A percentile compares a stretch with the other conserved stretches of the same genome.
These are phyloP conservation scores for Anadara kagoshimensis DNA, from an alignment of 1,140 invertebrate species.

Conservation along the genomic window DNA sequence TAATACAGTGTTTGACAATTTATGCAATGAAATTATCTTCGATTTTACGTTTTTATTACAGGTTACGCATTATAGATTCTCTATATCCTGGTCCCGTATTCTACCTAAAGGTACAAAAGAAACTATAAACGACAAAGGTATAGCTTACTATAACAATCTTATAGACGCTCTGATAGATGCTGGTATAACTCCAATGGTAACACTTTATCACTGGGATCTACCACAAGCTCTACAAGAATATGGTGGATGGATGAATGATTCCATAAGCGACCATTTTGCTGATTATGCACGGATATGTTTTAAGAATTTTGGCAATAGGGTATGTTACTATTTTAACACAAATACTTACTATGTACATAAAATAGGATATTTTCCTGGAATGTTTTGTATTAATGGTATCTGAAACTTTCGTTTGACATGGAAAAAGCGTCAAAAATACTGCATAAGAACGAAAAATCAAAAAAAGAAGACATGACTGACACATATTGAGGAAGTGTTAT, in stretches of 20 bases:
- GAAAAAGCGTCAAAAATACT: no score
- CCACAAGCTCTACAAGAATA: slow-evolving; percentile 70
- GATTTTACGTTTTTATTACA: slow-evolving; percentile 23
- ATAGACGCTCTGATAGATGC: slow-evolving; percentile 58
- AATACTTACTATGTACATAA: neutral
- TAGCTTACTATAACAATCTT: slow-evolving; percentile 67
- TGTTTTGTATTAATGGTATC: no score
- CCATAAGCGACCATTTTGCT: slow-evolving; percentile 76
- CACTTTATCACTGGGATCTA: slow-evolving; percentile 76
- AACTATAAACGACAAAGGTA: slow-evolving; percentile 53
- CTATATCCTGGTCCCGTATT: slow-evolving; percentile 68
- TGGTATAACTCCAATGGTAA: slow-evolving; percentile 74
- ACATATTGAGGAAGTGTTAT: no score
- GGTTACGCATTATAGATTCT: slow-evolving; percentile 69
- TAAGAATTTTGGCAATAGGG: slow-evolving; percentile 68
- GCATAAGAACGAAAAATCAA: no score
- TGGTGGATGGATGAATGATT: slow-evolving; percentile 76
- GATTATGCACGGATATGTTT: slow-evolving; percentile 73
- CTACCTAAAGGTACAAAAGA: slow-evolving; percentile 59
- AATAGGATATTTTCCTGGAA: no score
- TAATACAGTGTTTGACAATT: no score
- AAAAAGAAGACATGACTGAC: no score
- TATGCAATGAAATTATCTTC: no score
- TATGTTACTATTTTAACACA: slow-evolving; percentile 23
- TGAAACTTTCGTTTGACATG: no score